Evolutionary conservation across 2,888 invertebrate genomes (phyloP), one percentile per base, ranked within the genome.

Genomic region (Nomada fucata): DNA sequence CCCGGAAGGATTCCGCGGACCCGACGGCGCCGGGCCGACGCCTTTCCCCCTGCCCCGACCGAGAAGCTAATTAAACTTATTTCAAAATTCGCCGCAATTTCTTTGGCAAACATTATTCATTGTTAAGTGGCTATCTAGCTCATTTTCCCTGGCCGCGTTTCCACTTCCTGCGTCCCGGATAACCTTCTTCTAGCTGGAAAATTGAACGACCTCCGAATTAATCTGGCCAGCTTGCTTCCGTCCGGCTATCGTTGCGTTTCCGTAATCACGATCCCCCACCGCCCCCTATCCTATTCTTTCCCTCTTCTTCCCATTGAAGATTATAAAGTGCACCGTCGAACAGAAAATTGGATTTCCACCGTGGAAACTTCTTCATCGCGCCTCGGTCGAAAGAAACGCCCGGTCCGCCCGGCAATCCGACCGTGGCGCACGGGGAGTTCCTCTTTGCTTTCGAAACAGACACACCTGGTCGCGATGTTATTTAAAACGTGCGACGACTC

Each of bases 71-170:
- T 89, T 89, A 89, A 89, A 89, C 88, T 89, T 89, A 83, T 85
- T 89, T 86, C 85, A 81, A 89, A 88, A 89, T 85, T 85, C 79
- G 68, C 84, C 88, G 85, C 86, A 86, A 86, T 88, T 86, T 85
- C 88, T 89, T 89, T 88, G 81, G 79, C 89, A 89, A 89, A 88
- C 88, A 83, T 89, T 88, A 84, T 86, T 88, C 88, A 89, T 86
- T 87, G 85, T 86, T 86, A 87, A 84, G 75, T 70, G 80, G 63
- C 73, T 75, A 76, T 69, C 83, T 52, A 65, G 76, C 72, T 68
- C 64, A 50, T 76, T 76, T 71, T 71, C 67, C 47, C 52, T 67
- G 76, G 67, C 81, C 81, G 76, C 70, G 71, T 81, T 75, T 82
- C 80, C 69, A 59, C 63, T 67, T 72, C 47, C 77, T 61, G 73